These are phyloP conservation scores for Vidua chalybeata DNA, from an alignment of 2,113 vertebrate species.

Conservation along the genomic window DNA sequence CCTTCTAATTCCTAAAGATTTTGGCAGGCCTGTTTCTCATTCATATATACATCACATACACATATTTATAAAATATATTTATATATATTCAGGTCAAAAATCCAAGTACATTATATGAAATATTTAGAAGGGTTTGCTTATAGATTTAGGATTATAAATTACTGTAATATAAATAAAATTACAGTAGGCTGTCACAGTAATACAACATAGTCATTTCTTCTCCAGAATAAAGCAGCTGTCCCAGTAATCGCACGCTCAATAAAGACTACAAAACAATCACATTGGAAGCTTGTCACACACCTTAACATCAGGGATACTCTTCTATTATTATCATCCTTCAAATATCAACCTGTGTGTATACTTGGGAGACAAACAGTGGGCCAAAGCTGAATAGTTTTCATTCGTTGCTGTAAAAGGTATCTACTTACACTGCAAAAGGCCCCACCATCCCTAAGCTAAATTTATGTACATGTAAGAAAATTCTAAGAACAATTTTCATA, in stretches of 20 bases:
- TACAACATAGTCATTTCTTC: not conserved
- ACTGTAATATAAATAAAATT: not conserved
- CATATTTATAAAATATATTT: not conserved
- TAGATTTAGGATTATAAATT: not conserved
- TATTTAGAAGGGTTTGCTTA: not conserved
- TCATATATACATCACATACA: not conserved
- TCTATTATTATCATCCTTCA: not conserved
- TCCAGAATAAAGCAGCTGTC: not conserved
- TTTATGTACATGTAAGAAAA: not conserved
- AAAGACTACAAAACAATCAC: not conserved
- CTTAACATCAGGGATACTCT: not conserved
- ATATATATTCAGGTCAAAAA: not conserved
- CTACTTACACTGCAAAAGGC: not conserved
- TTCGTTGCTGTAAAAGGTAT: not conserved
- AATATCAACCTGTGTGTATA: not conserved
- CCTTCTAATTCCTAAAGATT: not conserved
- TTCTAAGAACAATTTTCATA: not conserved
- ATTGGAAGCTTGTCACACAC: not conserved
- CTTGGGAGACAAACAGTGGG: not conserved
- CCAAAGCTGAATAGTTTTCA: not conserved
- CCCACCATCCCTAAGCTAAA: not conserved
- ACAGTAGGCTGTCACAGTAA: not conserved
- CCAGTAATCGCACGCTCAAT: not conserved
- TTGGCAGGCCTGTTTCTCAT: not conserved
- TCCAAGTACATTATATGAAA: not conserved